Evolutionary conservation across 2,888 invertebrate genomes (phyloP), one percentile per base, ranked within the genome.

Genomic region (Drosophila macrospina): DNA sequence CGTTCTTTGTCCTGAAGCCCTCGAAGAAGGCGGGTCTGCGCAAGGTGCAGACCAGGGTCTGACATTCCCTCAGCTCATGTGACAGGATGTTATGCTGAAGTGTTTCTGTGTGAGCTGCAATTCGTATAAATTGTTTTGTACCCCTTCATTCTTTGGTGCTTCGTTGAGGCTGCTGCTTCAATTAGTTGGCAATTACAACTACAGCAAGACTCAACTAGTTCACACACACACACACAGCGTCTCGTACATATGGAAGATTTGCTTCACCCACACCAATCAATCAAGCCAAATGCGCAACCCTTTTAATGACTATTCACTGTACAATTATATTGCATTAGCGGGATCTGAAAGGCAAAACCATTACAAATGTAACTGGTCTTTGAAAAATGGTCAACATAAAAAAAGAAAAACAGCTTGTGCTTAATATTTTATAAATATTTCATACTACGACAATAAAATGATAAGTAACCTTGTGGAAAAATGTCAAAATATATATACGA

Each of bases 1-100:
- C 98, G 73, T 98, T 98, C 93, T 77, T 62, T 34, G 81, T 81
- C 4, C 62, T 81, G 2, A 80, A 78, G 16, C 79, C 81, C 0
- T 57, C 69, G 4, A 81, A 81, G 47, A 79, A 73, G 7, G 28
- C 37, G 0, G 74, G 71, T 2, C 2, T 83, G 7, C 70, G 80
- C 6, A 80, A 83, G 8, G 52, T 84, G 1, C 47, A 64, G n/a
- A 1, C 16, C 3, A 72, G 72, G 10, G 5, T 0, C 24, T 64
- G 28, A 57, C 30, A 30, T 32, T 32, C 7, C 7, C 16, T n/a
- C 3, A 16, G 26, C 20, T 24, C 2, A 34, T 28, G 5, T 34
- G 13, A 13, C 34, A 15, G 11, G 7, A 39, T 47, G 37, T 37
- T 7, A 48, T 39, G 26, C 30, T 8, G 32, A 42, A 16, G 26